Evolutionary conservation across 2,797 vertebrate genomes (phyloP), one percentile per base, ranked within the genome.

Genomic region (Danio jaintianensis): DNA sequence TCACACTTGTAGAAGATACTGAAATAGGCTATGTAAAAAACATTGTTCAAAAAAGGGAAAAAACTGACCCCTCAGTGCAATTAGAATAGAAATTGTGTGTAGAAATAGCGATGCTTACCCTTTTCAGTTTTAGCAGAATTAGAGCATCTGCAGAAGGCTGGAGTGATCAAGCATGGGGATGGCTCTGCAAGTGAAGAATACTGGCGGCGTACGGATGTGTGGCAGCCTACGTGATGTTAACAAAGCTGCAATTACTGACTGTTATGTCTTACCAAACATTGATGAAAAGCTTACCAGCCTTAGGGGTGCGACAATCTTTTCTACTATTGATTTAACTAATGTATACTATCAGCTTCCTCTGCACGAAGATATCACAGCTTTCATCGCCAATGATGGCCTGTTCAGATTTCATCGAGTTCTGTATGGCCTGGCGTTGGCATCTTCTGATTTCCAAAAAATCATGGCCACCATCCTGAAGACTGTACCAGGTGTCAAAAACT

Each of bases 291-390:
- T 77, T 67, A 40, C 36, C 20, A 55, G 38, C n/a, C 18, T 77
- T 6, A 22, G 61, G 10, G 50, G 62, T 15, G 36, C 50, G 10
- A 66, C 62, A 42, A 5, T 66, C 4, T 64, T 76, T 42, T 55
- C 15, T 6, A 73, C 64, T 9, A 79, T 75, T 0, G 20, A 82
- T 16, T 36, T 84, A 12, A 69, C 40, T 16, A 84, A 67, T 59
- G 59, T 48, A 9, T 81, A 79, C 15, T 20, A 67, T 36, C 77
- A 86, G 29, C 3, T 86, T 13, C 81, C 74, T 45, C 36, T 78
- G 0, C 72, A 75, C 48, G 18, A 78, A 12, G 69, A 80, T 6
- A 76, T 86, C 0, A 75, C 47, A n/a, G 72, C 79, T 7, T 85
- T 82, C 7, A 74, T 72, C 4, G 86, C 13, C 0, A 80, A 56